phyloP scores from a whole-genome alignment of 2,888 invertebrate species.

The Coenonympha glycerion region DNA sequence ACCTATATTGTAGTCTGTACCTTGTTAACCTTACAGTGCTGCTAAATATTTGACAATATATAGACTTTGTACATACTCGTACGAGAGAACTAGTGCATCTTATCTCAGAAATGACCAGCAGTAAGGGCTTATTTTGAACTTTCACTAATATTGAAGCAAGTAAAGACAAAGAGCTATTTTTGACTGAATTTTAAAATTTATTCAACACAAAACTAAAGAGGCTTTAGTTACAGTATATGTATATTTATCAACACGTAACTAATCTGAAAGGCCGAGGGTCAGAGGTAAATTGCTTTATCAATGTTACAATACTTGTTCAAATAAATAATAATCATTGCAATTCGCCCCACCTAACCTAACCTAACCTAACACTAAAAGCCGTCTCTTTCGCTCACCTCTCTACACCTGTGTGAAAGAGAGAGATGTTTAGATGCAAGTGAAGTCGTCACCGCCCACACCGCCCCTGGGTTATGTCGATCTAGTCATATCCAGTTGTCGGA shows the following conservation, averaged over 20 bases:
- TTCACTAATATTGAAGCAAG: too few species aligned
- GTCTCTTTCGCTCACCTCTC: constrained; percentile 39
- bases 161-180: too few species aligned
- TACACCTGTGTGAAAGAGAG: constrained; percentile 32
- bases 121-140: too few species aligned
- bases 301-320: constrained; percentile 44
- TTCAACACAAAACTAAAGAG: too few species aligned
- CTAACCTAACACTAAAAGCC: constrained; percentile 17
- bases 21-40: neutral
- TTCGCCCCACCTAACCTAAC: constrained; percentile 28
- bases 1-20: neutral
- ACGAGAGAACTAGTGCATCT: neutral
- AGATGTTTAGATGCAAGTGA: constrained; percentile 38
- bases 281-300: constrained; percentile 58
- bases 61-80: too few species aligned
- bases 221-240: neutral
- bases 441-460: constrained; percentile 52
- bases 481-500: constrained; percentile 30
- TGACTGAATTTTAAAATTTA: too few species aligned
- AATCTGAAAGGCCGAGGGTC: constrained; percentile 37
- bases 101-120: neutral
- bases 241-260: neutral
- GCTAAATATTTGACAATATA: neutral
- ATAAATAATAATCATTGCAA: constrained; percentile 33
- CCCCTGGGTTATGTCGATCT: constrained; percentile 41